These are phyloP conservation scores for Ancistrus triradiatus DNA, from an alignment of 2,113 vertebrate species.

Conservation along the genomic window DNA sequence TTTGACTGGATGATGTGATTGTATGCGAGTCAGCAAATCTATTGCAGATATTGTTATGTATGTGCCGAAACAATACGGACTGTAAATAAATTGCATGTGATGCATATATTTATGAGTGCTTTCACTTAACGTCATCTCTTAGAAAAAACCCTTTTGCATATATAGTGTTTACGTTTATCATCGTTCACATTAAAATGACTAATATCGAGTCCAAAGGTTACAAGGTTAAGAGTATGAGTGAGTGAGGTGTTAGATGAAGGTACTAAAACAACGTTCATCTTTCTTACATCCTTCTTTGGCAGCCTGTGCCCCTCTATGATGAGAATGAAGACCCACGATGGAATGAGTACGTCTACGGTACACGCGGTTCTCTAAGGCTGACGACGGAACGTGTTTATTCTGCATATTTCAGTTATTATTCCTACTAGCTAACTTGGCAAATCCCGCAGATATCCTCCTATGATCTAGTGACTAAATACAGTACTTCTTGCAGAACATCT, in stretches of 20 bases:
- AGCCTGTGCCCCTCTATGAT: background rate
- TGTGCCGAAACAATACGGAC: too few species aligned
- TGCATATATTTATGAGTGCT: too few species aligned
- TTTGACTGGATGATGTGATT: too few species aligned
- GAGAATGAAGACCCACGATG: background rate
- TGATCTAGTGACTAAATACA: constrained; percentile 13
- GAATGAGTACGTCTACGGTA: background rate
- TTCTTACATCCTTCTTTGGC: background rate
- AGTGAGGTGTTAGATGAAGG: too few species aligned
- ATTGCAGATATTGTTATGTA: too few species aligned
- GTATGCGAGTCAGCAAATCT: too few species aligned
- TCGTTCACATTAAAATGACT: background rate
- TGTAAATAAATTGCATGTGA: too few species aligned
- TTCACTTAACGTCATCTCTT: too few species aligned
- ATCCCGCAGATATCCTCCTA: background rate
- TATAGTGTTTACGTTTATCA: background rate
- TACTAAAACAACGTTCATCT: background rate
- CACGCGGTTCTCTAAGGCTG: background rate
- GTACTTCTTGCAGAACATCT: background rate
- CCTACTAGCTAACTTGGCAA: background rate
- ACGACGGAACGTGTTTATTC: background rate
- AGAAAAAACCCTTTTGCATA: background rate
- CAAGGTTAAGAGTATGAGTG: constrained; percentile 5
- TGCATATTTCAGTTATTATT: background rate
- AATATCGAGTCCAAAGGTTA: background rate